Conservation (phyloP, 2,797 vertebrate species). For the Arremon aurantiirostris region DNA sequence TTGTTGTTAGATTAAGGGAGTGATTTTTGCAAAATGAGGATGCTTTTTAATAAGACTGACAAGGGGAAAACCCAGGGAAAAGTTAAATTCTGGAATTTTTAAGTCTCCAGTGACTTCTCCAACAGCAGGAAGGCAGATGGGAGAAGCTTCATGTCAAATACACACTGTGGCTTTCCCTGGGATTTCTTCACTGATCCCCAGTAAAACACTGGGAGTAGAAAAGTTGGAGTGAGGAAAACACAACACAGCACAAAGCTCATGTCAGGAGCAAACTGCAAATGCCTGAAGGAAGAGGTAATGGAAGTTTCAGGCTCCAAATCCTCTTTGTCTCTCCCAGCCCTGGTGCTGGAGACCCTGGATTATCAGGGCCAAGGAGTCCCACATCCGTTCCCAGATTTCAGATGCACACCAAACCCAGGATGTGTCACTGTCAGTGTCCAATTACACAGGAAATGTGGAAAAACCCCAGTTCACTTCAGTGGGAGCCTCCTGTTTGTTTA, state of each 20-base stretch:
- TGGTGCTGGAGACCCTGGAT: accelerated
- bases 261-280: neutral
- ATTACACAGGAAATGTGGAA: neutral
- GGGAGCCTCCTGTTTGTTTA: constrained; percentile 6
- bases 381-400: neutral
- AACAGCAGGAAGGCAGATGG: neutral
- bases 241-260: neutral
- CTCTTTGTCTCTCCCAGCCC: neutral
- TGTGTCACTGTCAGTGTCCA: neutral
- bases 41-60: neutral
- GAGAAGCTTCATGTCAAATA: neutral
- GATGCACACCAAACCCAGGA: neutral
- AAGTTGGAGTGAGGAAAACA: neutral
- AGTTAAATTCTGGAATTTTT: neutral
- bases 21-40: accelerated
- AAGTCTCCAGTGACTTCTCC: neutral
- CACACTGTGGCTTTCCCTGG: neutral
- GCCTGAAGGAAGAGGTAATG: neutral
- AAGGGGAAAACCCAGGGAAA: neutral
- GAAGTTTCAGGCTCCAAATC: neutral
- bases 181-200: neutral
- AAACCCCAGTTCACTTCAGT: neutral
- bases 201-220: neutral
- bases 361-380: neutral
- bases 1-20: neutral